Conservation (phyloP, 2,888 invertebrate species). For the Volucella inflata region DNA sequence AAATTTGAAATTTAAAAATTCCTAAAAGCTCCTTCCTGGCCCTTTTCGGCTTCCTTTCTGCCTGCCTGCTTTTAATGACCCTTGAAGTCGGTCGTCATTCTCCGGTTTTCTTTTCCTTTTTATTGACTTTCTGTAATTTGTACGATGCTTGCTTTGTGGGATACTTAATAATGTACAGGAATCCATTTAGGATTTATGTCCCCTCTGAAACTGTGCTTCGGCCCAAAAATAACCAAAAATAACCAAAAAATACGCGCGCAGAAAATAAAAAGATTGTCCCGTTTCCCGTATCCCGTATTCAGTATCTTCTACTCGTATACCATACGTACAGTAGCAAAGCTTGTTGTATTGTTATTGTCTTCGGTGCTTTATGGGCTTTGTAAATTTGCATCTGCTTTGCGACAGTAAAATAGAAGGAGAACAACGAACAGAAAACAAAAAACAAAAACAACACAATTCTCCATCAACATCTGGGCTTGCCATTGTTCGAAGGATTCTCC, state of each 20-base stretch:
- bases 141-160: conserved; percentile 39
- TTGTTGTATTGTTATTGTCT: conserved; percentile 51
- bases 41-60: conserved; percentile 24
- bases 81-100: conserved; percentile 57
- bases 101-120: neutral
- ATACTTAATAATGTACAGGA: conserved; percentile 67
- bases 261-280: neutral
- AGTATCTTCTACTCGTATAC: neutral
- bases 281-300: too few relatives aligned
- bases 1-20: conserved; percentile 67
- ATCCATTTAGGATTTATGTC: conserved; percentile 73
- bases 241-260: conserved; percentile 15
- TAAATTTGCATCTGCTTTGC: conserved; percentile 66
- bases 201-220: conserved; percentile 50
- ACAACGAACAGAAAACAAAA: too few relatives aligned
- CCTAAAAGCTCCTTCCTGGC: conserved; percentile 53
- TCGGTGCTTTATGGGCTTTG: conserved; percentile 58
- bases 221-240: conserved; percentile 32
- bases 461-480: conserved; percentile 25
- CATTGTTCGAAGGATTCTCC: conserved; percentile 31
- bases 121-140: conserved; percentile 45
- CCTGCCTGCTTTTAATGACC: conserved; percentile 62
- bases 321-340: conserved; percentile 1
- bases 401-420: conserved; percentile 42
- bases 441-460: neutral